Conservation (phyloP, 2,888 invertebrate species). For the Hirtodrosophila trivittata region DNA sequence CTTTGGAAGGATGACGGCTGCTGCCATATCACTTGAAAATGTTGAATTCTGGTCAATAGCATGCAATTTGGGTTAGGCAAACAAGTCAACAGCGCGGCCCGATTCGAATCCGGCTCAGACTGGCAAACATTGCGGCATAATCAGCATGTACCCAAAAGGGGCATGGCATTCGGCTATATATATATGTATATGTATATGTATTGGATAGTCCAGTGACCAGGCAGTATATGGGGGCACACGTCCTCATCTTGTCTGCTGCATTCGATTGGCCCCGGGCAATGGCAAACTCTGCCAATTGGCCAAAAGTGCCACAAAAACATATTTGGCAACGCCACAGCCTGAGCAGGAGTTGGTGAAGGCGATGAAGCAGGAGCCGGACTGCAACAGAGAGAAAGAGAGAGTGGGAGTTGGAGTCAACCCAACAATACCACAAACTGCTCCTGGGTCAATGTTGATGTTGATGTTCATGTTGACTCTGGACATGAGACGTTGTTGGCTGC, state of each 20-base stretch:
- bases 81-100: slow-evolving; percentile 51
- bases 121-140: slow-evolving; percentile 72
- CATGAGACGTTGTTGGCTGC: slow-evolving; percentile 35
- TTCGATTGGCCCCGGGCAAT: slow-evolving; percentile 58
- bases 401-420: slow-evolving; percentile 2
- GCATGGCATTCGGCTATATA: neutral
- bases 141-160: slow-evolving; percentile 39
- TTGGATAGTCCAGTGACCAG: neutral
- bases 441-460: slow-evolving; percentile 63
- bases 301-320: slow-evolving; percentile 75
- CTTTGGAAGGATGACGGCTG: slow-evolving; percentile 10
- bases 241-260: slow-evolving; percentile 57
- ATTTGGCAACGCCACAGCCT: slow-evolving; percentile 59
- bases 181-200: no score
- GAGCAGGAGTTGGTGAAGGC: neutral
- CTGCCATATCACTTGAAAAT: slow-evolving; percentile 52
- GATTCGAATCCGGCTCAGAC: slow-evolving; percentile 13
- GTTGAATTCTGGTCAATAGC: slow-evolving; percentile 70
- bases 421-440: slow-evolving; percentile 46
- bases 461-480: slow-evolving; percentile 59
- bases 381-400: neutral
- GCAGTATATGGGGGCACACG: slow-evolving; percentile 2
- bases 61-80: slow-evolving; percentile 77
- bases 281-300: slow-evolving; percentile 62
- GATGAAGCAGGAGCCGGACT: neutral